These are phyloP conservation scores for Phengaris alcon DNA, from an alignment of 2,888 invertebrate genomes.

Conservation along the genomic window DNA sequence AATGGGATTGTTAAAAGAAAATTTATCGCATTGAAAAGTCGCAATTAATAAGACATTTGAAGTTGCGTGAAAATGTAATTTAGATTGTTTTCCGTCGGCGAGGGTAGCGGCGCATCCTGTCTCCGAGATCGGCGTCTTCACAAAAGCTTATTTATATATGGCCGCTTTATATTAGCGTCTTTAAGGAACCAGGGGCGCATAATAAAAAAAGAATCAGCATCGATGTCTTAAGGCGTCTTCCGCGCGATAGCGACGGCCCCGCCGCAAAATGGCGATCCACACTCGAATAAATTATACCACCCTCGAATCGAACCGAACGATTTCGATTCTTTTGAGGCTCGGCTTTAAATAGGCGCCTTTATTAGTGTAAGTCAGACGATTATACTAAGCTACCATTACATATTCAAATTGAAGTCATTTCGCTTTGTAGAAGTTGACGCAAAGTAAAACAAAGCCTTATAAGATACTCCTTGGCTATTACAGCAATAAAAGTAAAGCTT, in stretches of 20 bases:
- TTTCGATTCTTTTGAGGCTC: conserved; percentile 77
- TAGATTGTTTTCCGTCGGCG: conserved; percentile 74
- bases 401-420: conserved; percentile 79
- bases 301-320: conserved; percentile 70
- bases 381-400: conserved; percentile 78
- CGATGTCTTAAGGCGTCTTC: conserved; percentile 77
- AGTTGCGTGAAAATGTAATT: conserved; percentile 81
- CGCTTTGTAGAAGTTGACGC: conserved; percentile 77
- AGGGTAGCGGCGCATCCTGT: conserved; percentile 68
- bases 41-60: conserved; percentile 80
- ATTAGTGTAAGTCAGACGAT: conserved; percentile 79
- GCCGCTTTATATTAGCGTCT: conserved; percentile 78
- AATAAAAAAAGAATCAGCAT: conserved; percentile 79
- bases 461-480: conserved; percentile 48
- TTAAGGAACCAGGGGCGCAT: conserved; percentile 75
- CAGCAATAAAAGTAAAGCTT: background rate
- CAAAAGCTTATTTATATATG: conserved; percentile 78
- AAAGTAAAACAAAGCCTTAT: conserved; percentile 75
- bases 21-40: conserved; percentile 79
- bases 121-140: conserved; percentile 57
- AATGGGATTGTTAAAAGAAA: conserved; percentile 74
- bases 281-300: conserved; percentile 78
- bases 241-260: conserved; percentile 68
- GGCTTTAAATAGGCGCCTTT: conserved; percentile 73
- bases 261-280: conserved; percentile 77